phyloP scores from a whole-genome alignment of 2,797 vertebrate species.

The Pachyuromys duprasi region DNA sequence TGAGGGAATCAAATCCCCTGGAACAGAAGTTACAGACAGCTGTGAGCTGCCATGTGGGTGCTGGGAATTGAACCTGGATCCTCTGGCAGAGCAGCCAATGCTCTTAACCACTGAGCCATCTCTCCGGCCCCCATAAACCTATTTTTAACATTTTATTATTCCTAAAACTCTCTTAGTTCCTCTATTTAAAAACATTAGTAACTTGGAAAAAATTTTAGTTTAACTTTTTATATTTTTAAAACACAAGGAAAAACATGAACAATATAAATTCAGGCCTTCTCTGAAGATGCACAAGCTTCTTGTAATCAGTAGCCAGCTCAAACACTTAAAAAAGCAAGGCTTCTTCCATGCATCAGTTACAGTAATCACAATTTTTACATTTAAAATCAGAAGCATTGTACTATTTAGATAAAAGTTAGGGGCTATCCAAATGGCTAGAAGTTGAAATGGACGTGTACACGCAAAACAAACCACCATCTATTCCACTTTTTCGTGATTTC shows the following conservation, averaged over 20 bases:
- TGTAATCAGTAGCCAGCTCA: not conserved
- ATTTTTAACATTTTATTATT: slow-evolving; percentile 35
- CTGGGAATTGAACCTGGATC: too few relatives aligned
- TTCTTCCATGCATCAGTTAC: not conserved
- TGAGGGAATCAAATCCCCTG: too few relatives aligned
- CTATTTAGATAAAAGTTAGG: not conserved
- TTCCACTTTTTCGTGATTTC: slow-evolving; percentile 13
- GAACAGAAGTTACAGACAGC: too few relatives aligned
- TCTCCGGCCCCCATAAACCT: not conserved
- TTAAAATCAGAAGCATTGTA: not conserved
- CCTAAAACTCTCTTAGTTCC: not conserved
- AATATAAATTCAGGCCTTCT: slow-evolving; percentile 44
- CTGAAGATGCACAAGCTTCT: not conserved
- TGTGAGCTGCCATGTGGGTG: too few relatives aligned
- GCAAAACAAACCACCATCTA: not conserved
- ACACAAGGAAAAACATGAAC: not conserved
- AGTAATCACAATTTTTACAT: slow-evolving; percentile 1
- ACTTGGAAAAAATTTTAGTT: slow-evolving; percentile 24
- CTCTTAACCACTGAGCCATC: too few relatives aligned
- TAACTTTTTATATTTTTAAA: slow-evolving; percentile 31
- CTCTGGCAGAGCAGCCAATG: too few relatives aligned
- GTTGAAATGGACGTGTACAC: not conserved
- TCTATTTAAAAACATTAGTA: slow-evolving; percentile 56
- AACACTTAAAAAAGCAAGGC: not conserved
- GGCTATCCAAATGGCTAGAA: not conserved